phyloP scores from a whole-genome alignment of 2,797 vertebrate genomes.

The Mus caroli region DNA sequence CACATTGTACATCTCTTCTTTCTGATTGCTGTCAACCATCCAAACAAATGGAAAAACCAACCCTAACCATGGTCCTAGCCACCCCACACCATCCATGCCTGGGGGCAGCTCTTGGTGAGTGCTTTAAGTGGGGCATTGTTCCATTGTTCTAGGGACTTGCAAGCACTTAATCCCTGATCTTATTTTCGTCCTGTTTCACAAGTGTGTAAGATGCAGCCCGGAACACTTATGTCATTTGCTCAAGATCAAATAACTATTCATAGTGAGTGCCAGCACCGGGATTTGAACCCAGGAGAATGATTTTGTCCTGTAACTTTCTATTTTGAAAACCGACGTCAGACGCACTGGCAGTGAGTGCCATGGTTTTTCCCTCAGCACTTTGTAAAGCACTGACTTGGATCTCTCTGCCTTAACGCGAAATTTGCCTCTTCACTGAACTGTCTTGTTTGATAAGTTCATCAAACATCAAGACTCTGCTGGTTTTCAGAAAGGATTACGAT shows the following conservation, averaged over 20 bases:
- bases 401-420: conserved; percentile 85
- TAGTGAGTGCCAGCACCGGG: background rate
- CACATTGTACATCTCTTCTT: conserved; percentile 48
- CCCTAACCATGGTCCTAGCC: background rate
- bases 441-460: conserved; percentile 90
- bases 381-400: conserved; percentile 85
- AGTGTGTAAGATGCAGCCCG: background rate
- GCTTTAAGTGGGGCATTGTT: background rate
- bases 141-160: background rate
- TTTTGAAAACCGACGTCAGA: conserved; percentile 63
- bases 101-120: background rate
- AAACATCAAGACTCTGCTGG: conserved; percentile 89
- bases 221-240: background rate
- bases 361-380: conserved; percentile 82
- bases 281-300: background rate
- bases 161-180: conserved; percentile 27
- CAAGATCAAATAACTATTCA: background rate
- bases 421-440: conserved; percentile 88
- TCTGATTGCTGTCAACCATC: conserved; percentile 46
- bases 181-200: background rate
- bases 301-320: conserved; percentile 6
- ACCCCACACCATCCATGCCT: too few species aligned
- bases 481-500: conserved; percentile 88
- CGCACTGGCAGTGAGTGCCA: conserved; percentile 19
- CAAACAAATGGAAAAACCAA: background rate